A percentile compares a stretch with the other conserved stretches of the same genome.
phyloP scores from a whole-genome alignment of 2,113 vertebrate genomes.

The Hypomesus transpacificus region DNA sequence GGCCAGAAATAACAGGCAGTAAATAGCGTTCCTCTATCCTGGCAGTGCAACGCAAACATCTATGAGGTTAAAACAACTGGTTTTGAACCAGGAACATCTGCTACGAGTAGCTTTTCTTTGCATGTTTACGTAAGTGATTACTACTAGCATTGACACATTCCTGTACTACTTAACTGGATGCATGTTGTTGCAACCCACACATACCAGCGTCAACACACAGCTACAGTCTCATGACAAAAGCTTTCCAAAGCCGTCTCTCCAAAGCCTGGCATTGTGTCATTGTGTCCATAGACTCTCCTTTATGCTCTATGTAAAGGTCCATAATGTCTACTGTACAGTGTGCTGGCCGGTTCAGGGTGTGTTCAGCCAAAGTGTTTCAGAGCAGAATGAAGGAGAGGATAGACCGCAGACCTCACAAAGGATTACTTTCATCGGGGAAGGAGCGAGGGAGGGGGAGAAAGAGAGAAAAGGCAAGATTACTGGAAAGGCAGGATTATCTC shows the following conservation, averaged over 20 bases:
- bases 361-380: conserved; percentile 25
- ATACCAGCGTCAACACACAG: too few relatives aligned
- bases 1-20: too few relatives aligned
- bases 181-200: too few relatives aligned
- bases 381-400: conserved; percentile 21
- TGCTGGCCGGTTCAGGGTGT: not conserved
- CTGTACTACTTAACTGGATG: too few relatives aligned
- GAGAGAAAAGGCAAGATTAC: conserved; percentile 20
- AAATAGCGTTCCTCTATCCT: too few relatives aligned
- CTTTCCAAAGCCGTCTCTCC: not conserved
- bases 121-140: too few relatives aligned
- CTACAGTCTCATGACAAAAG: not conserved
- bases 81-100: too few relatives aligned
- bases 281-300: conserved; percentile 25
- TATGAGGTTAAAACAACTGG: too few relatives aligned
- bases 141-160: too few relatives aligned
- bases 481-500: not conserved
- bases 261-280: not conserved
- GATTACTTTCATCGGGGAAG: not conserved
- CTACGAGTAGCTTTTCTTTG: too few relatives aligned
- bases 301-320: conserved; percentile 10
- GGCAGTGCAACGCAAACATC: too few relatives aligned
- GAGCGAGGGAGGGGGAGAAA: not conserved
- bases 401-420: not conserved
- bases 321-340: conserved; percentile 15